Conservation (phyloP, 2,797 vertebrate species). For the Columba guinea region DNA sequence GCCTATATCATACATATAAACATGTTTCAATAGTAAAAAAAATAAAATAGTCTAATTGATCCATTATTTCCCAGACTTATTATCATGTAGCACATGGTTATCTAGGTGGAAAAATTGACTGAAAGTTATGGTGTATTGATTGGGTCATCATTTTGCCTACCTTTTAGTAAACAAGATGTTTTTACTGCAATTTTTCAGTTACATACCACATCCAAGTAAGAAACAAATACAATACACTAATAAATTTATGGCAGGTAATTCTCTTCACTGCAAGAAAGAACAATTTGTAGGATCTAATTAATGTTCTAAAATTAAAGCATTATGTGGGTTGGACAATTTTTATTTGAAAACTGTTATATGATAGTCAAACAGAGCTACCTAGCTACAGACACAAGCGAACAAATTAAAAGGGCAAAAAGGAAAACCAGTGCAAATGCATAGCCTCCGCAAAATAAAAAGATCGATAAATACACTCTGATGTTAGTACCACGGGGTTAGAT, state of each 20-base stretch:
- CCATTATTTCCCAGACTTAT: constrained; percentile 14
- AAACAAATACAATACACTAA: neutral
- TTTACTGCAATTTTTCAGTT: neutral
- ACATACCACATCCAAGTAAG: neutral
- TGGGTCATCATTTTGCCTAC: neutral
- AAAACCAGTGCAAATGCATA: neutral
- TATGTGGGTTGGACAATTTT: neutral
- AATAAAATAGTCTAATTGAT: neutral
- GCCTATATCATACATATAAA: neutral
- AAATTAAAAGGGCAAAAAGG: neutral
- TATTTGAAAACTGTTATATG: neutral
- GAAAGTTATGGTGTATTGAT: neutral
- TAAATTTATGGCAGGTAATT: neutral
- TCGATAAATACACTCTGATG: neutral
- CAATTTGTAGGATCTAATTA: neutral
- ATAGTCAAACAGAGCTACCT: neutral
- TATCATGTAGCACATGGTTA: neutral
- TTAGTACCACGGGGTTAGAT: constrained; percentile 16
- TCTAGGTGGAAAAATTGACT: neutral
- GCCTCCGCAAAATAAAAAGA: neutral
- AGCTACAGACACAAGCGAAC: neutral
- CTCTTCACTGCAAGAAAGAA: neutral
- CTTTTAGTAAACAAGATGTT: neutral
- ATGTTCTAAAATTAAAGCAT: constrained; percentile 1
- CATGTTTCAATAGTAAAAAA: neutral